Evolutionary conservation across 2,888 invertebrate genomes (phyloP).

Genomic region (Eulithis prunata): DNA sequence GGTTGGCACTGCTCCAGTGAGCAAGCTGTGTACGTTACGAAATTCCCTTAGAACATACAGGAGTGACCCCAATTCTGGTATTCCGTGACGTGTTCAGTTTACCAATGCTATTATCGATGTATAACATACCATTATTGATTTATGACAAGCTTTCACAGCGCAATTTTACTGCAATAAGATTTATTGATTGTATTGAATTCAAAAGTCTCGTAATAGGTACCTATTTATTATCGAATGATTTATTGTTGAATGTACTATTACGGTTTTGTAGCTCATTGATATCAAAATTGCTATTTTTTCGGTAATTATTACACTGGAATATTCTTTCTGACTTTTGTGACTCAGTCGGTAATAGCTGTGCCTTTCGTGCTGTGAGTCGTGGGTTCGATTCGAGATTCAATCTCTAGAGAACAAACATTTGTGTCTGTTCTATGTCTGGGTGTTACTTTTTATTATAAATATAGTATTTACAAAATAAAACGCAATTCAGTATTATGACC

Average conservation of each 20-base stretch:
- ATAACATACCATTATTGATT: slow-evolving; percentile 35
- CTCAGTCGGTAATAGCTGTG: too few relatives aligned
- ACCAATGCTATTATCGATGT: slow-evolving; percentile 39
- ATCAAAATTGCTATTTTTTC: neutral
- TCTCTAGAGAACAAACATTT: too few relatives aligned
- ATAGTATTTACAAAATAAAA: too few relatives aligned
- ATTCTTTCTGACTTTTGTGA: too few relatives aligned
- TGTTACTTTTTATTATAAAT: too few relatives aligned
- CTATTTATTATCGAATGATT: slow-evolving; percentile 6
- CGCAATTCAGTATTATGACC: neutral
- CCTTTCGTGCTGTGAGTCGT: too few relatives aligned
- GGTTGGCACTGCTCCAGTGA: slow-evolving; percentile 70
- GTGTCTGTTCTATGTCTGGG: too few relatives aligned
- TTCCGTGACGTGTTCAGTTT: slow-evolving; percentile 49
- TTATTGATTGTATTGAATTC: slow-evolving; percentile 13
- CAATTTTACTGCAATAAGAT: slow-evolving; percentile 19
- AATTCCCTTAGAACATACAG: slow-evolving; percentile 80
- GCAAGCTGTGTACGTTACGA: slow-evolving; percentile 76
- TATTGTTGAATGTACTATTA: slow-evolving; percentile 3
- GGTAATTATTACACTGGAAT: too few relatives aligned
- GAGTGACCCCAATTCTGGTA: slow-evolving; percentile 68
- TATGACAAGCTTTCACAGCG: slow-evolving; percentile 32
- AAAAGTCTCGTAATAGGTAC: slow-evolving; percentile 1
- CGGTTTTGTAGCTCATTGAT: neutral
- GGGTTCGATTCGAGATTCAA: too few relatives aligned